Conservation (phyloP, 1,140 invertebrate species). For the Drosophila repletoides region DNA sequence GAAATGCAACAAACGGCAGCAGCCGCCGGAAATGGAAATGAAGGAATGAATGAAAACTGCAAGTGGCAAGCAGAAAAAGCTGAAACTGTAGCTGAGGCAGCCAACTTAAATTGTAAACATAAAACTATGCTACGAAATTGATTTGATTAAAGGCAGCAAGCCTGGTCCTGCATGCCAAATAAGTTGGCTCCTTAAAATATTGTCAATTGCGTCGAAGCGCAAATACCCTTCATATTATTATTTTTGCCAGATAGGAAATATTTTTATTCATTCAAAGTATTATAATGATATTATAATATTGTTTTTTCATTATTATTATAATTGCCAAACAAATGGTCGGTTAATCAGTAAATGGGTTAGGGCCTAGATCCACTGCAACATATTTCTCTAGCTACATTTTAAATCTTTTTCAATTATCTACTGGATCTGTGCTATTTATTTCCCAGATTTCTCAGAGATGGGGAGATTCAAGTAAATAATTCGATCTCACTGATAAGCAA, state of each 20-base stretch:
- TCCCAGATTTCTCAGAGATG: too few relatives aligned
- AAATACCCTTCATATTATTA: constrained; percentile 20
- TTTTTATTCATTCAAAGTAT: too few relatives aligned
- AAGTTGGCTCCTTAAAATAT: constrained; percentile 29
- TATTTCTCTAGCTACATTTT: too few relatives aligned
- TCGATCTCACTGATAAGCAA: not conserved
- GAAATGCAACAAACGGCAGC: constrained; percentile 55
- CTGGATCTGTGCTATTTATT: too few relatives aligned
- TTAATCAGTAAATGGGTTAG: too few relatives aligned
- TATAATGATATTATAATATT: too few relatives aligned
- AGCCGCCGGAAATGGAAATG: constrained; percentile 38
- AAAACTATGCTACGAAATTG: constrained; percentile 81
- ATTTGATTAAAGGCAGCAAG: constrained; percentile 78
- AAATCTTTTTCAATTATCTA: too few relatives aligned
- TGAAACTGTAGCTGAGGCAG: constrained; percentile 15
- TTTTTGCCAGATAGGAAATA: not conserved
- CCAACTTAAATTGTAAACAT: constrained; percentile 79
- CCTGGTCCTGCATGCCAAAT: constrained; percentile 74
- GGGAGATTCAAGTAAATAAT: too few relatives aligned
- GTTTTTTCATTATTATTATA: too few relatives aligned
- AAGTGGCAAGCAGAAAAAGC: constrained; percentile 9
- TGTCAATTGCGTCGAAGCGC: not conserved
- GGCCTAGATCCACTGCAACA: too few relatives aligned
- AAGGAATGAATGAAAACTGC: constrained; percentile 33
- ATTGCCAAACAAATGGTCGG: too few relatives aligned